Base-by-base conservation (phyloP, 2,113 vertebrate genomes). In the Trichechus manatus region DNA sequence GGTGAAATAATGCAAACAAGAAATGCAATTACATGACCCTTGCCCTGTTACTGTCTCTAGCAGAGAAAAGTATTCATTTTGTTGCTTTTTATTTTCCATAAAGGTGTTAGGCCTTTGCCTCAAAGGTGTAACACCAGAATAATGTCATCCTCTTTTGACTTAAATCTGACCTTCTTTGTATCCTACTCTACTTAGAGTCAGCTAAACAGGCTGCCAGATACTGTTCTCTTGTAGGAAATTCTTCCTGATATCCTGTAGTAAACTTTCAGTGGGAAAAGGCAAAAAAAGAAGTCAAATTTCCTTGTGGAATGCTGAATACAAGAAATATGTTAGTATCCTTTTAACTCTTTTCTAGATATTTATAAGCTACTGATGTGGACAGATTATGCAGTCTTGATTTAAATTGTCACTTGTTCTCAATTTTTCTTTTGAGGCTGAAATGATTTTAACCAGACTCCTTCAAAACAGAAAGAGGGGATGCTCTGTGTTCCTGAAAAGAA, bases 181-280 rank as follows among this genome's bases (percentile, higher is more conserved):
- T 97, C 94, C 96, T 98, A 90, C 78, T 98, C 95, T 97, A 98
- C 96, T 98, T 97, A 97, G 84, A 91, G 97, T 98, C 97, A 97
- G 97, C 97, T 97, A 59, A 47, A 96, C 83, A 93, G 68, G 82
- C 80, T 98, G 97, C 97, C 97, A 98, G 98, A 98, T 98, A 98
- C 97, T 98, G 97, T 98, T 98, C 95, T 98, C 95, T 97, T 97
- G 97, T 97, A 98, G 98, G 97, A 98, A 98, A 96, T 98, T 98
- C 97, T 98, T 98, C 98, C 98, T 97, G 98, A 98, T 98, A 98
- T 98, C 97, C 96, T 98, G 91, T 94, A 98, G 94, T 97, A 98
- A 98, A 98, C 95, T 97, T 98, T 97, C 97, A 97, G 85, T 98
- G 97, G 95, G 97, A 98, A 98, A 98, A 98, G 93, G 95, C 97